Conservation (phyloP, 2,797 vertebrate genomes). For the Leptatherina wallacei region DNA sequence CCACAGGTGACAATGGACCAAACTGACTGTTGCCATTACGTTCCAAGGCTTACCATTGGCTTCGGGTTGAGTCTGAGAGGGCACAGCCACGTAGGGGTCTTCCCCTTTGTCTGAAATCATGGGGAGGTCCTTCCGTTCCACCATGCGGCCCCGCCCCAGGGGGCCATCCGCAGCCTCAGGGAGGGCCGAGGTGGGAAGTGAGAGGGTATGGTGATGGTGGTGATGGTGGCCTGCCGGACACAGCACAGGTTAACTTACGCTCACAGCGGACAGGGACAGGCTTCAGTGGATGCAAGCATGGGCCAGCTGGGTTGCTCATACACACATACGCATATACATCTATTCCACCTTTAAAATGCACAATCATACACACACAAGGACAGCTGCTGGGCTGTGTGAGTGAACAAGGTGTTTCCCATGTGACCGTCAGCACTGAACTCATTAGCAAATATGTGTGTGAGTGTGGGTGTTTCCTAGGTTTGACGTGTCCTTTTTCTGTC, state of each 20-base stretch:
- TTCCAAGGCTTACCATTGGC: conserved; percentile 99
- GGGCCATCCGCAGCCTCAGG: conserved; percentile 84
- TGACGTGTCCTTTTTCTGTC: conserved; percentile 39
- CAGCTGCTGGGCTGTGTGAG: conserved; percentile 61
- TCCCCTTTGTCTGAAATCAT: conserved; percentile 93
- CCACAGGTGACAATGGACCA: conserved; percentile 81
- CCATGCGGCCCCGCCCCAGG: conserved; percentile 91
- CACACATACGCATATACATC: conserved; percentile 15
- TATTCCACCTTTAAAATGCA: conserved; percentile 6
- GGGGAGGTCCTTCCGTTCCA: conserved; percentile 90
- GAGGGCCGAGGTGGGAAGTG: conserved; percentile 90
- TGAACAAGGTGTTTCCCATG: conserved; percentile 55
- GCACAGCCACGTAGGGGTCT: conserved; percentile 91
- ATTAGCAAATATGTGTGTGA: conserved; percentile 62
- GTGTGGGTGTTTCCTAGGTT: conserved; percentile 54
- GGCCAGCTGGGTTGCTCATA: conserved; percentile 27
- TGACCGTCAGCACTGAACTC: conserved; percentile 57
- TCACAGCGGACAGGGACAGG: conserved; percentile 39
- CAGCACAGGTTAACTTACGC: conserved; percentile 79
- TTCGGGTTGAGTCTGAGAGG: conserved; percentile 96
- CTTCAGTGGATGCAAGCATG: conserved; percentile 43
- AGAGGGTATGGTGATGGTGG: conserved; percentile 86
- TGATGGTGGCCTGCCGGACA: conserved; percentile 93
- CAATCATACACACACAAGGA: conserved; percentile 33
- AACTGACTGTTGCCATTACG: conserved; percentile 71